phyloP scores from a whole-genome alignment of 2,113 vertebrate genomes.

The Morone chrysops region DNA sequence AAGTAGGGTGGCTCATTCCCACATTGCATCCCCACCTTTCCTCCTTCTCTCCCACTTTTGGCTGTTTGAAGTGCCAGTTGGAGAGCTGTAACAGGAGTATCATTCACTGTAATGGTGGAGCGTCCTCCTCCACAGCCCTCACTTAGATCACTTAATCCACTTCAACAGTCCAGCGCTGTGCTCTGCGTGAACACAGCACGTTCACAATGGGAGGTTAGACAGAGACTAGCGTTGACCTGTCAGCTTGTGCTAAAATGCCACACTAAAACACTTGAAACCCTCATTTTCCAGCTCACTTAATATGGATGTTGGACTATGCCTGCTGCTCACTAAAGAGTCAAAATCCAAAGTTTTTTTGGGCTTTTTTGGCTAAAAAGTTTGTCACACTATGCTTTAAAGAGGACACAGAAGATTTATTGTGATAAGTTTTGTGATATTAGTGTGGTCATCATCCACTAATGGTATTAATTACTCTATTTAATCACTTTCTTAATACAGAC shows the following conservation, averaged over 20 bases:
- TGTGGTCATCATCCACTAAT: not conserved
- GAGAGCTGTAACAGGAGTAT: constrained; percentile 78
- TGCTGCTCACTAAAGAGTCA: constrained; percentile 16
- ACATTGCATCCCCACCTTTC: constrained; percentile 71
- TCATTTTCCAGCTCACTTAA: constrained; percentile 42
- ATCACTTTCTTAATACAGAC: not conserved
- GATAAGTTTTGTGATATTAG: not conserved
- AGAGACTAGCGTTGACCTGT: constrained; percentile 59
- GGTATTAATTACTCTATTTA: not conserved
- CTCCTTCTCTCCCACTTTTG: constrained; percentile 73
- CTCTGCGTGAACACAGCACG: constrained; percentile 51
- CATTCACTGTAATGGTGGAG: constrained; percentile 76
- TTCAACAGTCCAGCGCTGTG: constrained; percentile 57
- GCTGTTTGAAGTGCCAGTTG: constrained; percentile 62
- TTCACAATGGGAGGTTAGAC: constrained; percentile 59
- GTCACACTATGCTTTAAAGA: constrained; percentile 7
- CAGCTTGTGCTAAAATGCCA: constrained; percentile 61
- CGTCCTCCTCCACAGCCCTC: constrained; percentile 78
- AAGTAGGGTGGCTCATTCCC: constrained; percentile 74
- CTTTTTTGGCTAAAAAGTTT: constrained; percentile 4
- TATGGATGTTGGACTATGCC: constrained; percentile 30
- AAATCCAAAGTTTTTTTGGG: not conserved
- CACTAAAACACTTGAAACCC: constrained; percentile 26
- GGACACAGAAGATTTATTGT: not conserved
- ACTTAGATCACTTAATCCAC: constrained; percentile 78